Conservation (phyloP, 2,888 invertebrate genomes). For the Chesias legatella region DNA sequence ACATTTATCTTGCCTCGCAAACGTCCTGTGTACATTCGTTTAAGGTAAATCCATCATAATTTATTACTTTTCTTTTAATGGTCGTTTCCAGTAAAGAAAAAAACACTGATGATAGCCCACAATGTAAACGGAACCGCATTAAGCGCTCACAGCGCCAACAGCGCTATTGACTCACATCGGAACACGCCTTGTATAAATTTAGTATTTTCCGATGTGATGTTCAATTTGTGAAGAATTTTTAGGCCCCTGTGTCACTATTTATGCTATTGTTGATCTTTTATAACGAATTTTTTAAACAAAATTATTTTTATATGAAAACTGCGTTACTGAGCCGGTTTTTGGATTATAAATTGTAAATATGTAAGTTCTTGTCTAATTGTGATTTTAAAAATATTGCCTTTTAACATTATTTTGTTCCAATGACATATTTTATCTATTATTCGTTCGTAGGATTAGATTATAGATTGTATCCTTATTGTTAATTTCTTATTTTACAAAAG, state of each 20-base stretch:
- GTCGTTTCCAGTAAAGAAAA: no score
- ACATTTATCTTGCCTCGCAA: no score
- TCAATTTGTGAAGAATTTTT: slow-evolving; percentile 14
- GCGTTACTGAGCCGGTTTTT: slow-evolving; percentile 16
- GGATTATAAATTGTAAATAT: slow-evolving; percentile 52
- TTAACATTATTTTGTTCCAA: slow-evolving; percentile 23
- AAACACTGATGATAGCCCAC: no score
- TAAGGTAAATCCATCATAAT: no score
- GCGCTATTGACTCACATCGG: no score
- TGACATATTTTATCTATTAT: slow-evolving; percentile 23
- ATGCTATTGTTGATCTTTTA: slow-evolving; percentile 21
- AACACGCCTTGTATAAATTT: no score
- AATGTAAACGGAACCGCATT: no score
- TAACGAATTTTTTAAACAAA: slow-evolving; percentile 21
- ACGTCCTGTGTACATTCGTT: no score
- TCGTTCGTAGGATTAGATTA: slow-evolving; percentile 20
- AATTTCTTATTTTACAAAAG: slow-evolving; percentile 20
- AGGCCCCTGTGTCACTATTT: slow-evolving; percentile 15
- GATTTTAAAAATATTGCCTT: slow-evolving; percentile 44
- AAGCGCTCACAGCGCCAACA: no score
- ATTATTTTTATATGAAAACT: slow-evolving; percentile 21
- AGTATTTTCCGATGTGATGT: slow-evolving; percentile 9
- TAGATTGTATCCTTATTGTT: slow-evolving; percentile 17
- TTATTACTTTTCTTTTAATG: no score
- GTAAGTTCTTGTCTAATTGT: slow-evolving; percentile 57